Conservation (phyloP, 2,888 invertebrate species). For the Aspidiotus rigidus region DNA sequence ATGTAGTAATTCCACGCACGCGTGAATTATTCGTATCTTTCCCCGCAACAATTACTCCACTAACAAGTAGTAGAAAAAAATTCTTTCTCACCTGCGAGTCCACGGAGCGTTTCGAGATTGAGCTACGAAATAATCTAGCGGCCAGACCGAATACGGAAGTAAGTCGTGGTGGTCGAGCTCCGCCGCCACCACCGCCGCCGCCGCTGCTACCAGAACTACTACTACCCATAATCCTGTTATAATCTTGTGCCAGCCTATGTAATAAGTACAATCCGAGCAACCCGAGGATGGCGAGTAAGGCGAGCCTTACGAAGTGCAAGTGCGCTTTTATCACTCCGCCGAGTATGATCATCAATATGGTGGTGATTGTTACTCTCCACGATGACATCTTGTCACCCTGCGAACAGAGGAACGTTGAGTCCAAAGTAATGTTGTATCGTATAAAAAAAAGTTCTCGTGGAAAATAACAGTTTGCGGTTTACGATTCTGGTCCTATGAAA, state of each 20-base stretch:
- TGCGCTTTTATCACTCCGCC: slow-evolving; percentile 42
- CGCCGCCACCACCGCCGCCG: slow-evolving; percentile 9
- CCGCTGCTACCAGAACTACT: slow-evolving; percentile 30
- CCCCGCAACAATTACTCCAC: too few species aligned
- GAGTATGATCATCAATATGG: slow-evolving; percentile 33
- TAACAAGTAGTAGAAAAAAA: background rate
- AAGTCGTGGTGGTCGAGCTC: slow-evolving; percentile 40
- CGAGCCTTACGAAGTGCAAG: slow-evolving; percentile 43
- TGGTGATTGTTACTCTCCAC: slow-evolving; percentile 24
- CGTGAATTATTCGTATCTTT: too few species aligned
- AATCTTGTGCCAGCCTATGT: slow-evolving; percentile 46
- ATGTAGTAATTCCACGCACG: too few species aligned
- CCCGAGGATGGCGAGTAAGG: slow-evolving; percentile 44
- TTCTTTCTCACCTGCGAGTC: slow-evolving; percentile 19
- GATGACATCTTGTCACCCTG: slow-evolving; percentile 20
- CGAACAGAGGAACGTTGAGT: too few species aligned
- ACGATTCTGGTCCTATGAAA: too few species aligned
- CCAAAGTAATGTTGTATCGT: too few species aligned
- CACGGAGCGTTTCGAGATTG: slow-evolving; percentile 26
- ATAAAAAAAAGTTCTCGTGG: too few species aligned
- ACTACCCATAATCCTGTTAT: slow-evolving; percentile 41
- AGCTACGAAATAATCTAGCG: slow-evolving; percentile 21
- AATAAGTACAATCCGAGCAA: slow-evolving; percentile 47
- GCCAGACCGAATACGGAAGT: slow-evolving; percentile 38
- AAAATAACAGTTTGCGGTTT: too few species aligned